Evolutionary conservation across 2,888 invertebrate genomes (phyloP).

Genomic region (Desoria tigrina): DNA sequence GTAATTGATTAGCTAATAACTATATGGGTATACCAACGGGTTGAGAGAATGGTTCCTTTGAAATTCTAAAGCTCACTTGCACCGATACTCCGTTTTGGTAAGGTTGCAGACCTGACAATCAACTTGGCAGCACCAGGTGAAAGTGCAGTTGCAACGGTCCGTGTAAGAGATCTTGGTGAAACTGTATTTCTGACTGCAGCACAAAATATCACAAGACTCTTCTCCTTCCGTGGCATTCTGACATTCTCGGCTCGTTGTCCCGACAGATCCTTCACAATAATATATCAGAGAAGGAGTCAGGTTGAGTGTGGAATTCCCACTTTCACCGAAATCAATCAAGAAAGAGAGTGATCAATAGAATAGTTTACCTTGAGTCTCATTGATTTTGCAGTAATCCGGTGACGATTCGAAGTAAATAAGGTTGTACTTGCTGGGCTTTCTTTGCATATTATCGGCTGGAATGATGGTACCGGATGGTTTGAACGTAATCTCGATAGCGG

Average conservation of each 20-base stretch:
- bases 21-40: too few species aligned
- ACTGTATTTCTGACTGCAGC: slow-evolving; percentile 76
- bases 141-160: slow-evolving; percentile 73
- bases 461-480: slow-evolving; percentile 88
- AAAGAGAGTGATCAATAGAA: background rate
- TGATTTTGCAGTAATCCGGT: slow-evolving; percentile 76
- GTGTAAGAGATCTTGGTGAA: background rate
- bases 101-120: slow-evolving; percentile 73
- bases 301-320: background rate
- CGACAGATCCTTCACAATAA: slow-evolving; percentile 73
- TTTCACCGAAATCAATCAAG: too few species aligned
- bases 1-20: too few species aligned
- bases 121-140: slow-evolving; percentile 90
- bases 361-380: slow-evolving; percentile 39
- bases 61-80: slow-evolving; percentile 27
- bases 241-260: slow-evolving; percentile 76
- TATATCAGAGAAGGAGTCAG: background rate
- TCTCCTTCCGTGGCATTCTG: slow-evolving; percentile 78
- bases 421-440: slow-evolving; percentile 76
- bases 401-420: slow-evolving; percentile 91
- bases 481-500: slow-evolving; percentile 84
- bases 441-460: slow-evolving; percentile 76
- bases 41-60: too few species aligned
- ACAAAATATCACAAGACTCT: slow-evolving; percentile 84
- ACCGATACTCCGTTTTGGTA: slow-evolving; percentile 28